Percentiles rank a stretch among this genome's conserved stretches.
phyloP scores from a whole-genome alignment of 1,140 invertebrate species.

The Drosophila tsacasi region DNA sequence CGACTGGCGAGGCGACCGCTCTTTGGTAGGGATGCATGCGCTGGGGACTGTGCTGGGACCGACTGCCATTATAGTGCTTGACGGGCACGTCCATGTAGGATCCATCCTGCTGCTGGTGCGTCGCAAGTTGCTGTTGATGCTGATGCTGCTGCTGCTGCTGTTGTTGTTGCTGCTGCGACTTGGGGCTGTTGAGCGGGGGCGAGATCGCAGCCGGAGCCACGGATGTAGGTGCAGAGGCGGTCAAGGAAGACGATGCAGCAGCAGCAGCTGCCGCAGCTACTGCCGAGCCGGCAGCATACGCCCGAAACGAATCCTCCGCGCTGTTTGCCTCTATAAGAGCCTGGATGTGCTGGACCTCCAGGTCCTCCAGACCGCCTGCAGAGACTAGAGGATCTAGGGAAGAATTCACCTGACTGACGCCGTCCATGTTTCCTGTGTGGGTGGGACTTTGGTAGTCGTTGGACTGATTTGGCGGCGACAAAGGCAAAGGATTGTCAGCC shows the following conservation, averaged over 20 bases:
- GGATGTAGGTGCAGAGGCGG: conserved; percentile 19
- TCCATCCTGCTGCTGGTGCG: conserved; percentile 43
- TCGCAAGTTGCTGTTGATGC: conserved; percentile 26
- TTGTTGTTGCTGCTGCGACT: conserved; percentile 57
- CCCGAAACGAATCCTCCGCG: conserved; percentile 66
- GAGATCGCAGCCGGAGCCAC: conserved; percentile 62
- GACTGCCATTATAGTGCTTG: conserved; percentile 58
- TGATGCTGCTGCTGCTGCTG: conserved; percentile 50
- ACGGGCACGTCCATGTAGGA: conserved; percentile 43
- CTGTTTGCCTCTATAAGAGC: conserved; percentile 75
- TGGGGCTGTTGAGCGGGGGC: conserved; percentile 72
- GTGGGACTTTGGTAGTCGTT: conserved; percentile 78
- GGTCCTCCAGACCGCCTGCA: conserved; percentile 36
- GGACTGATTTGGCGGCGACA: conserved; percentile 76
- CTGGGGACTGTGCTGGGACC: conserved; percentile 67
- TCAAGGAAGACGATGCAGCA: conserved; percentile 26
- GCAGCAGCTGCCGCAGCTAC: conserved; percentile 28
- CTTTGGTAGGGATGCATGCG: conserved; percentile 84
- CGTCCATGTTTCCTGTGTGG: conserved; percentile 65
- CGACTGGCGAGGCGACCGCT: conserved; percentile 50
- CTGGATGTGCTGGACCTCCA: conserved; percentile 75
- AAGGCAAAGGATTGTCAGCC: conserved; percentile 77
- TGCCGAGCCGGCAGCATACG: conserved; percentile 47
- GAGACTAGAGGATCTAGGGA: conserved; percentile 65
- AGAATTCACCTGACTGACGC: conserved; percentile 67